Base-by-base conservation (phyloP, 1,140 invertebrate species). In the Acromyrmex echinatior region DNA sequence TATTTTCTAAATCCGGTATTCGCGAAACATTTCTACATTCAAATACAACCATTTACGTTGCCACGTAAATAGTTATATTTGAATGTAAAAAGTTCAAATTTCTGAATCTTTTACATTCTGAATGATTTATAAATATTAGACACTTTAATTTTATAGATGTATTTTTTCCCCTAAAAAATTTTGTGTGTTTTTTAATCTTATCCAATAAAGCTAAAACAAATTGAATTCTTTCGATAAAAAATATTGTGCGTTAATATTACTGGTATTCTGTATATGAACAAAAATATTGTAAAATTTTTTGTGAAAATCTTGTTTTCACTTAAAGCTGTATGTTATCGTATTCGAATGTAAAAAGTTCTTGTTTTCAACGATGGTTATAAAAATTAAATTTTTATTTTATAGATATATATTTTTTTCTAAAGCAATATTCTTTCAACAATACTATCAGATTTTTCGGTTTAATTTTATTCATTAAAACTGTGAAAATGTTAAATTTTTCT, bases 241-340 rank as follows among this genome's bases (percentile, higher is more conserved):
- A 70, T 71, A 81, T 56, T 39, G 31, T 45, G 14, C 31, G 49
- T 56, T 68, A 68, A 70, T 71, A 80, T 3, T 51, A 66, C 28
- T 35, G 60, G 62, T 68, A 80, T 81, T 56, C 16, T 78, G 4
- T 39, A 39, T 12, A 70, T 80, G 18, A 71, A 80, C 31, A 45
- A 56, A 68, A 81, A 58, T 81, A 71, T 70, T 18, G 78, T 28
- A 71, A 81, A 71, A 58, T 35, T 56, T 78, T 81, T 25, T 70
- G 65, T 12, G 18, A 70, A 70, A 51, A 53, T 70, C 49, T 70
- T 21, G 49, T 70, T 70, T 70, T 45, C 39, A 45, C 39, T 45
- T 45, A 45, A 45, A 31, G 5, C 3, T 70, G 7, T 70, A 21
- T 68, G 65, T 80, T 80, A 70, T 68, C 18, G 31, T 14, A 28